phyloP scores from a whole-genome alignment of 2,797 vertebrate genomes.

The Bradypodion ventrale region DNA sequence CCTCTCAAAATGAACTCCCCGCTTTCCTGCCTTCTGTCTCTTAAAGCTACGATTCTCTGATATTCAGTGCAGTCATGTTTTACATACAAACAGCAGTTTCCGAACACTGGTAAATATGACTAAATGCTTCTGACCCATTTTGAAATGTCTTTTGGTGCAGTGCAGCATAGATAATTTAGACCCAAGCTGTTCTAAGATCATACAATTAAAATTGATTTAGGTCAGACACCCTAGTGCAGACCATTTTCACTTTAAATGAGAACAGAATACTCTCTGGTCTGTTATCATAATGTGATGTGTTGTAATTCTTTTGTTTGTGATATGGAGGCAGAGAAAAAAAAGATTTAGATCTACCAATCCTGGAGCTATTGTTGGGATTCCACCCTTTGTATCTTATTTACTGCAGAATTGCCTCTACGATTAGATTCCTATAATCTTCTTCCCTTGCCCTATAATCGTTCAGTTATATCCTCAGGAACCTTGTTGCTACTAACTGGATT shows the following conservation, averaged over 20 bases:
- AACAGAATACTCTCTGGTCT: conserved; percentile 27
- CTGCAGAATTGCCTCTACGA: conserved; percentile 49
- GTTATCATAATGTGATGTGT: conserved; percentile 36
- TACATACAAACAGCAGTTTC: conserved; percentile 64
- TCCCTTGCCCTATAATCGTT: conserved; percentile 49
- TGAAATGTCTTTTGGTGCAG: conserved; percentile 47
- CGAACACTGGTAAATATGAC: conserved; percentile 55
- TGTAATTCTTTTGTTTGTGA: conserved; percentile 10
- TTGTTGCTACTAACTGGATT: conserved; percentile 59
- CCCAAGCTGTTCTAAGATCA: conserved; percentile 51
- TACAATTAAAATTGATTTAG: conserved; percentile 67
- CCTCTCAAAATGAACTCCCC: conserved; percentile 54
- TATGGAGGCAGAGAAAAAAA: not conserved
- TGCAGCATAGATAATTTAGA: conserved; percentile 61
- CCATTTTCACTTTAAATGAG: conserved; percentile 61
- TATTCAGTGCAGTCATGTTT: conserved; percentile 47
- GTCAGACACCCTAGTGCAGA: conserved; percentile 45
- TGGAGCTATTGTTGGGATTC: conserved; percentile 28
- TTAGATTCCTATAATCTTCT: too few relatives aligned
- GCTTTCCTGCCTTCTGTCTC: conserved; percentile 43
- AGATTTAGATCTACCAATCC: conserved; percentile 35
- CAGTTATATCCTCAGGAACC: conserved; percentile 49
- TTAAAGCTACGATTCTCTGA: conserved; percentile 47
- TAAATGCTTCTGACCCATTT: conserved; percentile 48
- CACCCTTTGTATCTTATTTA: conserved; percentile 19